A percentile compares a stretch with the other conserved stretches of the same genome.
phyloP scores from a whole-genome alignment of 2,888 invertebrate genomes.

The Leptinotarsa rubiginosa region DNA sequence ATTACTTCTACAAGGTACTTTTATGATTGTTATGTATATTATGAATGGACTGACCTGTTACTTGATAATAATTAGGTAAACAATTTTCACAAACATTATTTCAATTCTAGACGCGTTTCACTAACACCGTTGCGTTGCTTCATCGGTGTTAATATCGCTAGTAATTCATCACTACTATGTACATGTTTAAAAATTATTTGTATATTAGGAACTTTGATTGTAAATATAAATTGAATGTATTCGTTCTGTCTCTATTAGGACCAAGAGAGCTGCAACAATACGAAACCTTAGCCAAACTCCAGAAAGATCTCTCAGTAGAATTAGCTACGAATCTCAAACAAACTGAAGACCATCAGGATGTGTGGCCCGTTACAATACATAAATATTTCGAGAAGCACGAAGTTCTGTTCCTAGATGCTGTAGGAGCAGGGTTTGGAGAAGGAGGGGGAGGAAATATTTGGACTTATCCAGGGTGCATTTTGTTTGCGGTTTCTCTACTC shows the following conservation, averaged over 20 bases:
- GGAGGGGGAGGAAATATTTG: slow-evolving; percentile 73
- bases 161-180: too few relatives aligned
- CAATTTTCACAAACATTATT: too few relatives aligned
- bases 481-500: slow-evolving; percentile 77
- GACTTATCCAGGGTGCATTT: slow-evolving; percentile 76
- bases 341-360: slow-evolving; percentile 68
- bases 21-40: too few relatives aligned
- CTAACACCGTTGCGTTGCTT: too few relatives aligned
- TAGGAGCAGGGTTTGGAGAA: slow-evolving; percentile 70
- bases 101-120: too few relatives aligned
- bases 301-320: slow-evolving; percentile 73
- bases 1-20: too few relatives aligned
- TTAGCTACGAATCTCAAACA: slow-evolving; percentile 75
- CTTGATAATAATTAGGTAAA: too few relatives aligned
- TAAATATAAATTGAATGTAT: background rate
- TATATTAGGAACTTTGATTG: background rate
- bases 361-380: slow-evolving; percentile 74
- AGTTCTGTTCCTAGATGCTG: slow-evolving; percentile 70
- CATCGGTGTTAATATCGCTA: too few relatives aligned
- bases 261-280: slow-evolving; percentile 72
- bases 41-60: too few relatives aligned
- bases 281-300: slow-evolving; percentile 69
- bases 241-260: slow-evolving; percentile 61
- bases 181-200: background rate
- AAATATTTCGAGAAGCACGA: slow-evolving; percentile 71